These are phyloP conservation scores for Smutsia temminckii DNA, from an alignment of 2,797 vertebrate species.

Conservation along the genomic window DNA sequence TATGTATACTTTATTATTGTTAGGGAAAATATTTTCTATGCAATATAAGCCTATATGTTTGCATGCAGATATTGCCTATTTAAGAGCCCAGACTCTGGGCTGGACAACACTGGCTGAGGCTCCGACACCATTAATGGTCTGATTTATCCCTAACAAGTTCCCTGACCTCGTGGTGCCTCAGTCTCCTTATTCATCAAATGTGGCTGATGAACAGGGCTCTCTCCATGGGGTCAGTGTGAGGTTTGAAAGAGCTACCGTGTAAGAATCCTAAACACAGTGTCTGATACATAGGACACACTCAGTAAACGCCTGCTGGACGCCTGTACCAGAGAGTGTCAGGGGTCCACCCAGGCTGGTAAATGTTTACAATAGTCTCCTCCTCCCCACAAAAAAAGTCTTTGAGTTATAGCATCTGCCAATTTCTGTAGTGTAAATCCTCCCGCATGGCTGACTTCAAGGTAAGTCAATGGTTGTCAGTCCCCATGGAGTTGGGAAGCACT, in stretches of 20 bases:
- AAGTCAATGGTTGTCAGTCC: accelerated
- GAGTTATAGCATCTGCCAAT: neutral
- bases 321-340: accelerated
- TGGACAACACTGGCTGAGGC: accelerated
- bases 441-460: neutral
- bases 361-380: too few species aligned
- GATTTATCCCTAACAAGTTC: neutral
- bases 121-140: neutral
- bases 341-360: neutral
- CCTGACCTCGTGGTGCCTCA: accelerated
- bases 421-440: neutral
- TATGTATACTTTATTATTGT: accelerated
- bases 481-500: accelerated
- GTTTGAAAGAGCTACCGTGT: neutral
- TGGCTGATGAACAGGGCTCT: accelerated
- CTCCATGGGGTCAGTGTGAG: accelerated
- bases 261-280: neutral
- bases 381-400: neutral
- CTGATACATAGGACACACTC: neutral
- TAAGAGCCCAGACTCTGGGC: neutral
- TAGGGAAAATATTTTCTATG: too few species aligned
- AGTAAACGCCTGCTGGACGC: accelerated
- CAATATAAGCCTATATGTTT: accelerated
- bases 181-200: neutral
- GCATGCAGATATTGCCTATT: accelerated